Conservation (phyloP, 2,113 vertebrate genomes). For the Channa argus region DNA sequence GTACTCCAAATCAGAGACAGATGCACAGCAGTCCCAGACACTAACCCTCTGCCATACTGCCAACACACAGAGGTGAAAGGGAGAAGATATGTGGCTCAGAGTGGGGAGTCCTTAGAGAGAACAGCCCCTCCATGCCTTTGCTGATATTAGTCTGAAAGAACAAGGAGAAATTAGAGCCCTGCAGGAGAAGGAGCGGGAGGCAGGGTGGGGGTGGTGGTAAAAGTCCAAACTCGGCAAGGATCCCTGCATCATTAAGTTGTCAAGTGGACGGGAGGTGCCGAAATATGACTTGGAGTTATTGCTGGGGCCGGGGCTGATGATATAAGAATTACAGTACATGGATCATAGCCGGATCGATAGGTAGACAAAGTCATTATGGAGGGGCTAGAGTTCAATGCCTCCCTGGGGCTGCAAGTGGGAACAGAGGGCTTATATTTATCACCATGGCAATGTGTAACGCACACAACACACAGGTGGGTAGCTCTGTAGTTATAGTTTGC, state of each 20-base stretch:
- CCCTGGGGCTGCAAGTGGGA: constrained; percentile 66
- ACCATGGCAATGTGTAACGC: constrained; percentile 68
- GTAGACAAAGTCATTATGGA: constrained; percentile 84
- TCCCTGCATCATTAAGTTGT: constrained; percentile 83
- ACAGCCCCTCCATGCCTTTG: constrained; percentile 55
- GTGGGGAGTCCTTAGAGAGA: constrained; percentile 67
- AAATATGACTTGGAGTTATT: constrained; percentile 84
- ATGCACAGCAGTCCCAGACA: constrained; percentile 64
- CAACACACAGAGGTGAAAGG: constrained; percentile 59
- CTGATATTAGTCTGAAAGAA: constrained; percentile 78
- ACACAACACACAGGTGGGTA: constrained; percentile 74
- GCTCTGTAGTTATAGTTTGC: constrained; percentile 68
- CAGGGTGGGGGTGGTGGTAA: constrained; percentile 13
- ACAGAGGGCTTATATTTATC: constrained; percentile 75
- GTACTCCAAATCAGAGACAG: constrained; percentile 78
- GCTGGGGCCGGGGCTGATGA: constrained; percentile 75
- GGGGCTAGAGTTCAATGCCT: constrained; percentile 82
- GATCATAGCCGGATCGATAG: constrained; percentile 83
- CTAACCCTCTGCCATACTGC: constrained; percentile 57
- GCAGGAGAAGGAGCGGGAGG: constrained; percentile 54
- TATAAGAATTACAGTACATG: constrained; percentile 86
- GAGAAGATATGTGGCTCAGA: constrained; percentile 65
- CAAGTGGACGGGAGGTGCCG: constrained; percentile 77
- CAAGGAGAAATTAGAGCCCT: constrained; percentile 77
- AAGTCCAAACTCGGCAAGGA: constrained; percentile 72